A percentile compares a stretch with the other conserved stretches of the same genome.
Conservation (phyloP, 2,888 invertebrate species). For the Portevinia maculata region DNA sequence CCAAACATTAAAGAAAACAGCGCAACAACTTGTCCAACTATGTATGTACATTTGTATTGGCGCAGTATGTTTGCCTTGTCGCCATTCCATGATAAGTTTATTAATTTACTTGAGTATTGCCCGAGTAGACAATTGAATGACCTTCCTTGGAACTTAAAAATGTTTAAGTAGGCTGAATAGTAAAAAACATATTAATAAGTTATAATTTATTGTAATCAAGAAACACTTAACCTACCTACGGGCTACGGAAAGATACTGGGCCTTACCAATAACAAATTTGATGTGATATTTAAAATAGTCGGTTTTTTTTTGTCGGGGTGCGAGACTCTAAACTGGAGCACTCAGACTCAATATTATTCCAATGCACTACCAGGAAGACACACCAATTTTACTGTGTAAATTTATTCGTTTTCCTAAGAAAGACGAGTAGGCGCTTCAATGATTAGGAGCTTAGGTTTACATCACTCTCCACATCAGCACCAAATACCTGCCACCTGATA, state of each 20-base stretch:
- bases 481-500: too few species aligned
- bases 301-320: too few species aligned
- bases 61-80: conserved; percentile 14
- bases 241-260: neutral
- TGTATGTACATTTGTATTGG: neutral
- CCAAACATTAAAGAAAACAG: conserved; percentile 22
- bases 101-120: conserved; percentile 48
- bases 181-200: conserved; percentile 20
- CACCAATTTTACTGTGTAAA: too few species aligned
- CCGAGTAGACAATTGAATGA: conserved; percentile 38
- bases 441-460: too few species aligned
- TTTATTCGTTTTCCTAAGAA: too few species aligned
- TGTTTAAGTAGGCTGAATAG: conserved; percentile 35
- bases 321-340: too few species aligned
- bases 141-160: conserved; percentile 36
- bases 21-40: conserved; percentile 30
- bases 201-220: conserved; percentile 10
- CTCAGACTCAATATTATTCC: too few species aligned
- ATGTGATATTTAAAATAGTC: too few species aligned
- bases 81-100: conserved; percentile 13
- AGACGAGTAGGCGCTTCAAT: too few species aligned
- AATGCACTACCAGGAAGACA: too few species aligned
- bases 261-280: too few species aligned
- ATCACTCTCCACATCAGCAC: too few species aligned
- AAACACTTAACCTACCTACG: neutral